phyloP scores from a whole-genome alignment of 2,888 invertebrate genomes.

The Philaethria dido region DNA sequence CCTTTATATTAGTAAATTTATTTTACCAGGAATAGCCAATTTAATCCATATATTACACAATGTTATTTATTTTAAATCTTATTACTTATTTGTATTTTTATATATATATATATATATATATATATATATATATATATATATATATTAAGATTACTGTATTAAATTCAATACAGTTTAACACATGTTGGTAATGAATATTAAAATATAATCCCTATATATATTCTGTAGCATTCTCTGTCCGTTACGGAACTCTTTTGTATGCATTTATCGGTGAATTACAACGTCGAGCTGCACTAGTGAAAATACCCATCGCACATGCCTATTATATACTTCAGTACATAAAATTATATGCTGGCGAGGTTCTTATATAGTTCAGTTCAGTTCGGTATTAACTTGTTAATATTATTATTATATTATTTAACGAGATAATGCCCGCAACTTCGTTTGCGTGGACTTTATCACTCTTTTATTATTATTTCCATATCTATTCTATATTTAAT shows the following conservation, averaged over 20 bases:
- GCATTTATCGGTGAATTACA: constrained; percentile 83
- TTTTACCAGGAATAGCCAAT: no score
- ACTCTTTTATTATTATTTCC: no score
- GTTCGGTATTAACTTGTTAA: neutral
- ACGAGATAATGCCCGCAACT: no score
- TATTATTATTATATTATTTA: neutral
- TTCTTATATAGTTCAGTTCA: constrained; percentile 5
- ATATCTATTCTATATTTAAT: no score
- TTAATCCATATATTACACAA: no score
- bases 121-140: no score
- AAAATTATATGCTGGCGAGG: constrained; percentile 38
- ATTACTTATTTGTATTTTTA: no score
- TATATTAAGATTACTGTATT: neutral
- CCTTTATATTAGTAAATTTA: no score
- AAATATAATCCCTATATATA: neutral
- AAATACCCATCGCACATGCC: constrained; percentile 53
- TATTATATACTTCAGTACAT: constrained; percentile 45
- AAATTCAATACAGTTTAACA: neutral
- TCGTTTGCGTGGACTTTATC: no score
- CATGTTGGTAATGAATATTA: neutral
- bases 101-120: no score
- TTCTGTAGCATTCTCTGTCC: constrained; percentile 57
- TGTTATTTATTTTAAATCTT: no score
- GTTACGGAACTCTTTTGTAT: constrained; percentile 76
- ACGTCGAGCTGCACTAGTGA: constrained; percentile 72